Base-by-base conservation (phyloP, 2,888 invertebrate genomes). In the Oxycera nigricornis region DNA sequence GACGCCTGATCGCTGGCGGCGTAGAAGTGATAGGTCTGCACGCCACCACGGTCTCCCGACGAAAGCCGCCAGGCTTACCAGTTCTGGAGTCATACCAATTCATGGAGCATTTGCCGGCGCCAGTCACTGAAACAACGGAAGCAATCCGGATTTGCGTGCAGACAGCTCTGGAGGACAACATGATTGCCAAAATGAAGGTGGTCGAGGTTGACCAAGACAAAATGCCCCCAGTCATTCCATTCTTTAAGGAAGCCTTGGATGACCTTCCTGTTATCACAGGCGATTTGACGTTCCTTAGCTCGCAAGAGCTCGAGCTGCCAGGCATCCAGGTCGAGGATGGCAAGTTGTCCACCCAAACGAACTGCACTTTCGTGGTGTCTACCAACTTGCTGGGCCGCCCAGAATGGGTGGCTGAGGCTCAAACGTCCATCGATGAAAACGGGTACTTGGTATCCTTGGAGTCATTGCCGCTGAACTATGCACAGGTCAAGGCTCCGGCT, bases 11-110 rank as follows among this genome's bases (percentile, higher is more conserved):
- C 77, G 89, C 91, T 74, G 94, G 94, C 57, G 94, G 93, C 75
- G 91, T 95, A 0, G 92, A 93, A 84, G 86, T 95, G 3, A 88
- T 90, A 72, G 94, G 94, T 2, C 86, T 95, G 0, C 90, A 91
- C 78, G 93, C 93, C 0, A 92, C 91, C 73, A 88, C 92, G 0
- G 94, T 95, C 46, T 88, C 92, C 0, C 88, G 90, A 78, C 89
- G 89, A 61, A 86, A 90, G 76, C 90, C 90, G 20, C 88, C 91
- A 28, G 90, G 91, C 11, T 87, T 90, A 14, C 94, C 95, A 1
- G 90, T 93, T 0, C 83, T 95, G 24, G 95, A 95, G 82, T 90
- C 89, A 82, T 92, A 92, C 81, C 86, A 87, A 76, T 95, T 95
- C 80, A 82, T 94, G 9, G 89, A 94, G 0, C 90, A 92, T 83